Evolutionary conservation across 2,888 invertebrate species (phyloP).

Genomic region (Molorchus minor): DNA sequence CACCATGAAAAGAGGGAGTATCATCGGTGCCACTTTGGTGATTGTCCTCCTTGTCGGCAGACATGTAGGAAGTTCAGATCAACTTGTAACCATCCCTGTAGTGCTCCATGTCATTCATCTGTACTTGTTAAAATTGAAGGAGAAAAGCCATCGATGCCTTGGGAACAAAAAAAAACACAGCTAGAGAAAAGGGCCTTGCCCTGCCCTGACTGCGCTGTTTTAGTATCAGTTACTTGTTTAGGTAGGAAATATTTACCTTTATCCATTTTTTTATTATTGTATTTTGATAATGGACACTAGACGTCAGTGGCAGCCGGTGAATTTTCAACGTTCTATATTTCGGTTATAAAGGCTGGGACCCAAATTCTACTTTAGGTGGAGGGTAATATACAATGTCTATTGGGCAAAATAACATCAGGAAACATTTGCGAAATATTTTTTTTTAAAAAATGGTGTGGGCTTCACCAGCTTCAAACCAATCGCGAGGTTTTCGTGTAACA

Average conservation of each 20-base stretch:
- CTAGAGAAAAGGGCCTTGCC: constrained; percentile 67
- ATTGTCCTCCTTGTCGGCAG: constrained; percentile 84
- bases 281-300: background rate
- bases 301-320: background rate
- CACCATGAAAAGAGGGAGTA: constrained; percentile 78
- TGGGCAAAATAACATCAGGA: background rate
- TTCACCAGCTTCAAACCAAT: too few species aligned
- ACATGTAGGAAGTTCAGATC: constrained; percentile 71
- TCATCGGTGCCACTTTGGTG: constrained; percentile 84
- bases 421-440: background rate
- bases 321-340: background rate
- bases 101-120: constrained; percentile 78
- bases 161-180: constrained; percentile 66
- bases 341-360: background rate
- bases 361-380: background rate
- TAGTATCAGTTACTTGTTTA: constrained; percentile 76
- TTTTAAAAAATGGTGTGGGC: too few species aligned
- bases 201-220: constrained; percentile 77
- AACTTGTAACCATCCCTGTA: constrained; percentile 76
- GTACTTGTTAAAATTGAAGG: constrained; percentile 71
- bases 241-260: too few species aligned
- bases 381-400: background rate
- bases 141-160: constrained; percentile 72
- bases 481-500: too few species aligned
- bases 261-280: too few species aligned